Evolutionary conservation across 1,140 invertebrate genomes (phyloP).

Genomic region (Zaprionus capensis): DNA sequence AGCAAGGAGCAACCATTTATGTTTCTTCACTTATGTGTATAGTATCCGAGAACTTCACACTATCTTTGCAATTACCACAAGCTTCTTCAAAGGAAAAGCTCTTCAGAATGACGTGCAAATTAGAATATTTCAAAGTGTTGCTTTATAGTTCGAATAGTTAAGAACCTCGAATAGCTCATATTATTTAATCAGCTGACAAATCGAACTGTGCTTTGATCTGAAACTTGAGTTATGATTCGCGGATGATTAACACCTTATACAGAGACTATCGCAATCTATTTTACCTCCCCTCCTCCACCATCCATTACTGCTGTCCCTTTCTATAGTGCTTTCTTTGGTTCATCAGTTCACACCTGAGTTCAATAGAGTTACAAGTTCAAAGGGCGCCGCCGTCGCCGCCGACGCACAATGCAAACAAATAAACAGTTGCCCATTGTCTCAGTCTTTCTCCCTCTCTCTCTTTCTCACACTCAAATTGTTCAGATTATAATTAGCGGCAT

Average conservation of each 20-base stretch:
- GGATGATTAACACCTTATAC: constrained; percentile 66
- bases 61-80: not conserved
- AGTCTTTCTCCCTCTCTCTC: not conserved
- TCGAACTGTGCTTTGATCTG: constrained; percentile 59
- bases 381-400: constrained; percentile 52
- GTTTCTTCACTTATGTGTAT: no score
- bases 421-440: constrained; percentile 36
- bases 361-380: constrained; percentile 65
- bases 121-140: not conserved
- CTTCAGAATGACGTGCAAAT: not conserved
- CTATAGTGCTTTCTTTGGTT: constrained; percentile 23
- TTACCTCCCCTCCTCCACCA: not conserved
- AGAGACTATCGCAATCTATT: not conserved
- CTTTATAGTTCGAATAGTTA: not conserved
- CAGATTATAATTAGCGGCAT: constrained; percentile 58
- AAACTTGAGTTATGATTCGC: constrained; percentile 47
- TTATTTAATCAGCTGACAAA: constrained; percentile 57
- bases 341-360: constrained; percentile 65
- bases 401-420: constrained; percentile 48
- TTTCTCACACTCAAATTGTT: constrained; percentile 20
- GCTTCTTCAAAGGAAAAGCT: not conserved
- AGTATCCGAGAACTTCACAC: not conserved
- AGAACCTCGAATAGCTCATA: constrained; percentile 47
- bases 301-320: not conserved
- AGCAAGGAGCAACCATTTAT: no score